Base-by-base conservation (phyloP, 2,888 invertebrate genomes). In the Megamerina dolium region DNA sequence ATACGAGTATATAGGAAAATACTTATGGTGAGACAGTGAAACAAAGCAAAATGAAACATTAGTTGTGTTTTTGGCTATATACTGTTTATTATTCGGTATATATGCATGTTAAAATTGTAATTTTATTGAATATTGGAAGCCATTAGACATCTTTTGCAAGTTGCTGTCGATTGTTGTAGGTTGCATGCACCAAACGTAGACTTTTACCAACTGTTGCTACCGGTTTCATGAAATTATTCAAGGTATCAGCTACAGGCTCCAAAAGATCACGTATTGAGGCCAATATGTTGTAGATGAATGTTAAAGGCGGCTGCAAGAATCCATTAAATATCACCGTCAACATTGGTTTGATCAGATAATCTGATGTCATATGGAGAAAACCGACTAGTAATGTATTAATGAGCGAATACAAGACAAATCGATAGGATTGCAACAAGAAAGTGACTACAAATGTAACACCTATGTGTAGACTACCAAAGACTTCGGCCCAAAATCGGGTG, bases 331-430 rank as follows among this genome's bases (percentile, higher is more conserved):
- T 40, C 30, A 80, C 77, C 5, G 81, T 77, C 43, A 83, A 60
- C 36, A 78, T 63, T 9, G 86, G 86, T 66, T 82, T 84, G 47
- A 81, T 64, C 55, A 79, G 75, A 56, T 81, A 81, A 70, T 87
- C 86, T 1, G 84, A 78, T 5, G 75, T 60, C 54, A 82, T 62
- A 60, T 82, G 82, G 2, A 81, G 57, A 16, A 80, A 55, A 2
- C 82, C 82, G 29, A 82, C 75, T 1, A 78, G 72, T 13, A 82
- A 56, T 0, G 81, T 79, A 35, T 81, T 74, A 4, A 81, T 49
- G 19, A 81, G 54, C 38, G 78, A 78, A 55, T 76, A 77, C 9
- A 82, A 61, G 2, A 79, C 19, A 54, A 81, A 78, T 60, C 77
- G 73, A 48, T 79, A 72, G 1, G 77, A 58, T 57, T 82, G 82